Conservation (phyloP, 2,888 invertebrate genomes). For the Pinctada fucata region DNA sequence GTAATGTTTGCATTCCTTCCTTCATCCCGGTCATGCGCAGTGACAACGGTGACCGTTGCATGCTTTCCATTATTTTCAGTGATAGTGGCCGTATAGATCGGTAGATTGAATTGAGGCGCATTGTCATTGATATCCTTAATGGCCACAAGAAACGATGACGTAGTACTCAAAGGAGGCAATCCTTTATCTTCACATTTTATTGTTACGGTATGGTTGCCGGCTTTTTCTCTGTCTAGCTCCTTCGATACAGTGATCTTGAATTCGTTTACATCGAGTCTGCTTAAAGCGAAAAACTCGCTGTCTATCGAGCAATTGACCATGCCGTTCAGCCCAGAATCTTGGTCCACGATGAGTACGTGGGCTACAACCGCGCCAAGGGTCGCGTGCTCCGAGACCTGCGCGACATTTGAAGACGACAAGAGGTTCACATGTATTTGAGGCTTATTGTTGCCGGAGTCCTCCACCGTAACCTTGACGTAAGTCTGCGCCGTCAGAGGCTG, state of each 20-base stretch:
- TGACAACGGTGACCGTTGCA: conserved; percentile 85
- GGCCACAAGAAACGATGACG: conserved; percentile 51
- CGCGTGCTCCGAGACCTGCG: conserved; percentile 88
- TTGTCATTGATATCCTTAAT: conserved; percentile 94
- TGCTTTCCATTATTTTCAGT: conserved; percentile 52
- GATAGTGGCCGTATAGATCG: conserved; percentile 42
- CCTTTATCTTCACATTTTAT: conserved; percentile 81
- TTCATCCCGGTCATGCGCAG: conserved; percentile 85
- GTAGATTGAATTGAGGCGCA: conserved; percentile 86
- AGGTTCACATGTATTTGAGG: conserved; percentile 63
- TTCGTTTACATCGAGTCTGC: conserved; percentile 57
- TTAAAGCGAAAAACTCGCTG: conserved; percentile 51
- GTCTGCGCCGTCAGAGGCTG: conserved; percentile 55
- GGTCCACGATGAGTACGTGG: conserved; percentile 89
- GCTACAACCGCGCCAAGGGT: conserved; percentile 83
- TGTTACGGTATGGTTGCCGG: conserved; percentile 48
- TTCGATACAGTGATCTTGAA: conserved; percentile 77
- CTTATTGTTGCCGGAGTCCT: conserved; percentile 65
- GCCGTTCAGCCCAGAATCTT: conserved; percentile 90
- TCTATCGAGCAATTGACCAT: conserved; percentile 80
- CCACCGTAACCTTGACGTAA: conserved; percentile 58
- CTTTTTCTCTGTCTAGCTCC: conserved; percentile 59
- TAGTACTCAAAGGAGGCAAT: conserved; percentile 44
- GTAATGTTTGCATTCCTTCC: conserved; percentile 52
- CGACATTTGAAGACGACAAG: conserved; percentile 48